These are phyloP conservation scores for Ophion slaviceki DNA, from an alignment of 2,888 invertebrate species.

Conservation along the genomic window DNA sequence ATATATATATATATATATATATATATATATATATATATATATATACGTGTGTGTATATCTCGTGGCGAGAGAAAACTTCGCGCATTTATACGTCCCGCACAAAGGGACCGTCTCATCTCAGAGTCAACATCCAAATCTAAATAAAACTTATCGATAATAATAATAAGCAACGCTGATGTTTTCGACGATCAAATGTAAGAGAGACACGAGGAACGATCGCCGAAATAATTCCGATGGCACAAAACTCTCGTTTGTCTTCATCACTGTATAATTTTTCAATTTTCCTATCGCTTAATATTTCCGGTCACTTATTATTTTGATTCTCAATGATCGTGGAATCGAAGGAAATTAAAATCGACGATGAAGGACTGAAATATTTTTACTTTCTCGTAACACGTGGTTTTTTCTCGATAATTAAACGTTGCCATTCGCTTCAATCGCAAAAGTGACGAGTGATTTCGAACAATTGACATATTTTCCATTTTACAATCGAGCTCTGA, in stretches of 20 bases:
- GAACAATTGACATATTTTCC: background rate
- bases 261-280: conserved; percentile 56
- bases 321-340: background rate
- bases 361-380: background rate
- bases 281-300: conserved; percentile 19
- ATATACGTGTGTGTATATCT: conserved; percentile 22
- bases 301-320: background rate
- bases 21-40: background rate
- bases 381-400: background rate
- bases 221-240: conserved; percentile 69
- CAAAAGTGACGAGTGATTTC: background rate
- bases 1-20: conserved; percentile 16
- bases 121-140: conserved; percentile 52
- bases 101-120: conserved; percentile 32
- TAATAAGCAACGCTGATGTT: conserved; percentile 66
- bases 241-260: conserved; percentile 68
- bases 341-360: background rate
- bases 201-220: conserved; percentile 65
- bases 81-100: conserved; percentile 53
- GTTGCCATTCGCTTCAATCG: background rate
- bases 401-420: background rate
- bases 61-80: conserved; percentile 31
- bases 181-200: conserved; percentile 50
- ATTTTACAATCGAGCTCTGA: background rate
- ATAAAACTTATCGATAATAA: conserved; percentile 63